These are phyloP conservation scores for Cremastinae sp. DNA, from an alignment of 2,888 invertebrate genomes.

Conservation along the genomic window DNA sequence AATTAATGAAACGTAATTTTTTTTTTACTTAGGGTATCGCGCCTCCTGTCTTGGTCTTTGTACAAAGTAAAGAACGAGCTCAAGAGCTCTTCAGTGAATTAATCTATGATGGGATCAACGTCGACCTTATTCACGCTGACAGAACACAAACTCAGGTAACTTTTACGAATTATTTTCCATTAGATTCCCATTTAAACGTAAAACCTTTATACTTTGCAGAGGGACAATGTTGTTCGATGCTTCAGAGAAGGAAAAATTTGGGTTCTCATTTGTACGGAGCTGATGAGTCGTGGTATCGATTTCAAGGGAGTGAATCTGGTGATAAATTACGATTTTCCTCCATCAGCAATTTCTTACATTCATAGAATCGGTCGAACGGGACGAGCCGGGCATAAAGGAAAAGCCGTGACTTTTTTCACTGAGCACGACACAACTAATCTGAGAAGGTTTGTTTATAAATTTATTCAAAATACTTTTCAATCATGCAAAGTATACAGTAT, in stretches of 20 bases:
- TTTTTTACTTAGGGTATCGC: constrained; percentile 84
- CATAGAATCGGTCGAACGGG: constrained; percentile 96
- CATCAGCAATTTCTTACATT: constrained; percentile 93
- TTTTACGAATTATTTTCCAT: constrained; percentile 4
- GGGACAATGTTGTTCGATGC: constrained; percentile 94
- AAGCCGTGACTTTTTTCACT: constrained; percentile 97
- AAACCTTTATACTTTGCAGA: constrained; percentile 81
- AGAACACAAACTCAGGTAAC: constrained; percentile 90
- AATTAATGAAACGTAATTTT: no score
- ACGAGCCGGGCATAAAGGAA: constrained; percentile 93
- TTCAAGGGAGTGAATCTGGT: constrained; percentile 98
- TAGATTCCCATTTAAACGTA: constrained; percentile 35
- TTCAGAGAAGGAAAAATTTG: constrained; percentile 96
- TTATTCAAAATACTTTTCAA: neutral
- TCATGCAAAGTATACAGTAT: neutral
- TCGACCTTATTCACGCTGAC: constrained; percentile 96
- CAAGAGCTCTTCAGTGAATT: constrained; percentile 95
- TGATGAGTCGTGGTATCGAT: constrained; percentile 98
- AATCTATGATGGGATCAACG: constrained; percentile 94
- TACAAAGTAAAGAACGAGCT: constrained; percentile 95
- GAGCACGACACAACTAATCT: constrained; percentile 92
- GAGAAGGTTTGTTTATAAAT: constrained; percentile 84
- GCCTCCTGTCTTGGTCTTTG: constrained; percentile 95
- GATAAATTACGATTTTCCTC: constrained; percentile 98
- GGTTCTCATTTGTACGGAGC: constrained; percentile 97